phyloP scores from a whole-genome alignment of 2,113 vertebrate species.

The Brachypteracias leptosomus region DNA sequence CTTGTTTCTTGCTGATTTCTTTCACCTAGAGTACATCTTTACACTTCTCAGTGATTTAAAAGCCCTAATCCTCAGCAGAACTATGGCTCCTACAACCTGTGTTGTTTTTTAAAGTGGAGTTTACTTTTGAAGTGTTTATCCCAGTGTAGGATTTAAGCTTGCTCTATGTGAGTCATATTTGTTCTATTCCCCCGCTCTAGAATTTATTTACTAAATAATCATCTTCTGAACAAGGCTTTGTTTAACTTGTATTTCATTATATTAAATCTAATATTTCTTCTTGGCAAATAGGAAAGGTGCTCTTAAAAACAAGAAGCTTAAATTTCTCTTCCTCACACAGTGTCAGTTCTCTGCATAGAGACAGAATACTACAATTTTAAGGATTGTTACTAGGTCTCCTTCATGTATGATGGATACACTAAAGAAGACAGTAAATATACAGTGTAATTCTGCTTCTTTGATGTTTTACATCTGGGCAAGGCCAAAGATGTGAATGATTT shows the following conservation, averaged over 20 bases:
- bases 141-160: conserved; percentile 16
- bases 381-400: background rate
- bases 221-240: background rate
- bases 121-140: conserved; percentile 5
- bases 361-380: background rate
- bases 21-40: background rate
- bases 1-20: background rate
- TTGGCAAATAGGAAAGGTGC: background rate
- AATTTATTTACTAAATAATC: conserved; percentile 44
- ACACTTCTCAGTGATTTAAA: background rate
- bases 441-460: background rate
- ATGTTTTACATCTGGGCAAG: background rate
- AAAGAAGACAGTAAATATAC: background rate
- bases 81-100: background rate
- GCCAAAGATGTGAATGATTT: background rate
- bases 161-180: conserved; percentile 4
- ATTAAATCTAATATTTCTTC: background rate
- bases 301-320: background rate
- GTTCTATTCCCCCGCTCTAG: background rate
- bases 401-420: background rate
- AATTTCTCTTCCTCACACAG: background rate
- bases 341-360: background rate
- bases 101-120: background rate
- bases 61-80: background rate
- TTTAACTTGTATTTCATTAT: background rate